A percentile compares a stretch with the other conserved stretches of the same genome.
Evolutionary conservation across 2,113 vertebrate species (phyloP).

Genomic region (Apus apus): DNA sequence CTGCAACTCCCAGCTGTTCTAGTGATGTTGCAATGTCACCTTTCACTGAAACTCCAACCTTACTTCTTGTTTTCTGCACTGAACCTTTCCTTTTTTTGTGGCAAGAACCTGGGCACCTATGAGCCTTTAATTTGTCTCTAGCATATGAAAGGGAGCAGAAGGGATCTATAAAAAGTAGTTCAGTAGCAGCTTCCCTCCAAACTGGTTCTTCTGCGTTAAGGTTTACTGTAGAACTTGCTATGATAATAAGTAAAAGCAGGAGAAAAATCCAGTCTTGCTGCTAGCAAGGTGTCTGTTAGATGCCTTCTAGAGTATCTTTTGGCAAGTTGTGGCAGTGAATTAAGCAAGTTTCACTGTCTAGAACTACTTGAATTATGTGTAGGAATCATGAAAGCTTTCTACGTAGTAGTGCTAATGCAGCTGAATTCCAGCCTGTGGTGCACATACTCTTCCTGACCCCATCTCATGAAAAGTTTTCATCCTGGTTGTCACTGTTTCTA

Average conservation of each 20-base stretch:
- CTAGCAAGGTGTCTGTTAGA: background rate
- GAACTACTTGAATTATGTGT: background rate
- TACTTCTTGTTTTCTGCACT: background rate
- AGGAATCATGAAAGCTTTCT: background rate
- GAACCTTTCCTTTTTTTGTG: background rate
- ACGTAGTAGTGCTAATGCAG: background rate
- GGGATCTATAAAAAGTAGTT: background rate
- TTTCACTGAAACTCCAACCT: background rate
- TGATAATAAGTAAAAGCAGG: slow-evolving; percentile 1
- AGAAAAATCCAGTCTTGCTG: background rate
- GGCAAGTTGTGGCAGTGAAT: background rate
- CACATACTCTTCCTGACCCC: background rate
- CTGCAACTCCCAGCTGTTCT: background rate
- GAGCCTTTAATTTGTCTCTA: background rate
- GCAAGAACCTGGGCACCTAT: background rate
- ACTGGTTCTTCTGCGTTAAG: background rate
- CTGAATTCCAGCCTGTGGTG: background rate
- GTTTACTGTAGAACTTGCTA: slow-evolving; percentile 3
- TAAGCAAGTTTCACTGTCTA: background rate
- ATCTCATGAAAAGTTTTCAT: background rate
- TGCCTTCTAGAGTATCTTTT: background rate
- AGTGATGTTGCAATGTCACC: background rate
- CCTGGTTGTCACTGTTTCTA: background rate
- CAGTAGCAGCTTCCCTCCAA: background rate
- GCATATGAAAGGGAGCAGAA: background rate